A percentile compares a stretch with the other conserved stretches of the same genome.
Evolutionary conservation across 2,797 vertebrate species (phyloP).

Genomic region (Falco novaeseelandiae): DNA sequence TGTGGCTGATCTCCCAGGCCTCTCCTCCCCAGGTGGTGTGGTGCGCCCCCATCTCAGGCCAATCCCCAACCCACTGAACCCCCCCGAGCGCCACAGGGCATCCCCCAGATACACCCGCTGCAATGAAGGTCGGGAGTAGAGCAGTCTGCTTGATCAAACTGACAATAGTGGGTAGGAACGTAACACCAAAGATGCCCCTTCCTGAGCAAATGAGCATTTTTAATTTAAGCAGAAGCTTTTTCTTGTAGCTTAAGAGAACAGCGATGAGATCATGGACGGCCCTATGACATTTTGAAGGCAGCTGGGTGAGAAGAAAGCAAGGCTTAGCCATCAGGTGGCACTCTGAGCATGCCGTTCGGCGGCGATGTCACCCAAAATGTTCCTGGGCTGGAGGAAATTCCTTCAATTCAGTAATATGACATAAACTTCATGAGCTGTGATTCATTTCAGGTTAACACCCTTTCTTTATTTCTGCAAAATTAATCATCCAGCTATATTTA

Average conservation of each 20-base stretch:
- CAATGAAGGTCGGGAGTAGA: neutral
- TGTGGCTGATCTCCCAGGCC: neutral
- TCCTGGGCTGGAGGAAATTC: conserved; percentile 45
- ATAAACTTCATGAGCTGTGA: conserved; percentile 6
- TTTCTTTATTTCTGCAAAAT: conserved; percentile 50
- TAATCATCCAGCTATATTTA: conserved; percentile 36
- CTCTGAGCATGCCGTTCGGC: conserved; percentile 41
- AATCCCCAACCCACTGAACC: neutral
- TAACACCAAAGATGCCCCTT: neutral
- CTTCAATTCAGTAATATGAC: conserved; percentile 18
- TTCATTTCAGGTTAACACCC: conserved; percentile 56
- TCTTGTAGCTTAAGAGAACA: neutral
- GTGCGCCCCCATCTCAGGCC: neutral
- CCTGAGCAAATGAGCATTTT: neutral
- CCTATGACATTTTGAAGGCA: neutral
- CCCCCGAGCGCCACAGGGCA: neutral
- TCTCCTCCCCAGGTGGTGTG: neutral
- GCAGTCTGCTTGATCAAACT: neutral
- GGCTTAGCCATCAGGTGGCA: conserved; percentile 59
- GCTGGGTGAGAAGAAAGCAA: neutral
- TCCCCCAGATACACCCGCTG: neutral
- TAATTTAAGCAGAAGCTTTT: neutral
- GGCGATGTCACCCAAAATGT: neutral
- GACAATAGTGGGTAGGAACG: neutral
- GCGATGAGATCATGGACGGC: neutral